Conservation (phyloP, 2,113 vertebrate genomes). For the Anarrhichthys ocellatus region DNA sequence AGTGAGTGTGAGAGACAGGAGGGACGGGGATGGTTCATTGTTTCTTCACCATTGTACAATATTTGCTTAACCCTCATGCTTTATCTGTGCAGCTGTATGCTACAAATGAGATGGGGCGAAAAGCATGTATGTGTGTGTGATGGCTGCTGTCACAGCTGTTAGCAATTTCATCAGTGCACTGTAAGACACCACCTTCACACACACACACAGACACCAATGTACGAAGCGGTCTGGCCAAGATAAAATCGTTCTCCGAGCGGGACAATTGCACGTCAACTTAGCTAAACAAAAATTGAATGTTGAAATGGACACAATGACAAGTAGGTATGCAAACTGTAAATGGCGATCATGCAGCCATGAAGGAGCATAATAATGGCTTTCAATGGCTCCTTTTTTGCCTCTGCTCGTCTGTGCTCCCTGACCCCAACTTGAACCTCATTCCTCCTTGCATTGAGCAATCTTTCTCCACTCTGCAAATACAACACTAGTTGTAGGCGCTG, state of each 20-base stretch:
- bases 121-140: slow-evolving; percentile 26
- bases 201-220: slow-evolving; percentile 47
- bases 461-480: slow-evolving; percentile 3
- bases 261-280: slow-evolving; percentile 34
- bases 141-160: slow-evolving; percentile 72
- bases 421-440: slow-evolving; percentile 45
- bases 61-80: slow-evolving; percentile 81
- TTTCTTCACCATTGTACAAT: slow-evolving; percentile 81
- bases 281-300: slow-evolving; percentile 6
- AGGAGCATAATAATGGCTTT: neutral
- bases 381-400: neutral
- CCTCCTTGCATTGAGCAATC: slow-evolving; percentile 21
- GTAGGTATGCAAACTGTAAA: slow-evolving; percentile 28
- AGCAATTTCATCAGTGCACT: slow-evolving; percentile 69
- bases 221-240: slow-evolving; percentile 22
- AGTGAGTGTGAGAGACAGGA: slow-evolving; percentile 43
- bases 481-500: neutral
- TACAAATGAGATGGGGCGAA: slow-evolving; percentile 70
- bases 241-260: slow-evolving; percentile 37
- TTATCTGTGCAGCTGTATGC: slow-evolving; percentile 83
- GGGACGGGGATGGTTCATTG: slow-evolving; percentile 58
- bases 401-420: slow-evolving; percentile 6
- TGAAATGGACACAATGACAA: neutral
- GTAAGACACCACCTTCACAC: slow-evolving; percentile 37
- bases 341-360: neutral